Evolutionary conservation across 2,888 invertebrate species (phyloP), one percentile per base, ranked within the genome.

Genomic region (Macrosiphum euphorbiae): DNA sequence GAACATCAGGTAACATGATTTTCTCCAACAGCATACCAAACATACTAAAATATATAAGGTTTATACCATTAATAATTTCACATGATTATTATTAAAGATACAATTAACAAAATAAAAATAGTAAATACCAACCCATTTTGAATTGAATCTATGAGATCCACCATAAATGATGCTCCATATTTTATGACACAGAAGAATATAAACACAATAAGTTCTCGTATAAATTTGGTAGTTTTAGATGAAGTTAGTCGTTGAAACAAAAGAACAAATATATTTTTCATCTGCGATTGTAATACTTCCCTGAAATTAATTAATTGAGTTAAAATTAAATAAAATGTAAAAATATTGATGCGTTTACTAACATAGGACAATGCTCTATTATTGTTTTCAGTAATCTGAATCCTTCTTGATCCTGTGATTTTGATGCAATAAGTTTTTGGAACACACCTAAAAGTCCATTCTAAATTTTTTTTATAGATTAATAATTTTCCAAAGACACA

Each of bases 1-100:
- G 98, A 95, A 99, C 96, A 95, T 99, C 99, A 1, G 97, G 96
- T 44, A 99, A 96, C 94, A 99, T 97, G 24, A 99, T 97, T 94
- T 98, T 98, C 95, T 99, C 99, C 95, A 99, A 96, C 92, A 99
- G 98, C 99, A 99, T 99, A 52, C 97, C 97, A 96, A 99, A 99
- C 98, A 99, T 98, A 95, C 98, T 98, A 95, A 8, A 95, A 94
- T 87, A 91, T 84, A 91, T 61, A 78, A 93, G 47, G 58, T 92
- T 88, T 88, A 44, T 26, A 91, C 88, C 94, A 92, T 91, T 94
- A 52, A 16, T 67, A 67, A 24, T n/a, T 78, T 35, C 20, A 35
- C 8, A 78, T 47, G 7, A 91, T 55, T 94, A 44, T 91, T 88
- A 52, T 52, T 47, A n/a, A 87, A 91, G 26, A 50, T 26, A 88